Evolutionary conservation across 2,113 vertebrate genomes (phyloP), one percentile per base, ranked within the genome.

Genomic region (Formicarius rufipectus): DNA sequence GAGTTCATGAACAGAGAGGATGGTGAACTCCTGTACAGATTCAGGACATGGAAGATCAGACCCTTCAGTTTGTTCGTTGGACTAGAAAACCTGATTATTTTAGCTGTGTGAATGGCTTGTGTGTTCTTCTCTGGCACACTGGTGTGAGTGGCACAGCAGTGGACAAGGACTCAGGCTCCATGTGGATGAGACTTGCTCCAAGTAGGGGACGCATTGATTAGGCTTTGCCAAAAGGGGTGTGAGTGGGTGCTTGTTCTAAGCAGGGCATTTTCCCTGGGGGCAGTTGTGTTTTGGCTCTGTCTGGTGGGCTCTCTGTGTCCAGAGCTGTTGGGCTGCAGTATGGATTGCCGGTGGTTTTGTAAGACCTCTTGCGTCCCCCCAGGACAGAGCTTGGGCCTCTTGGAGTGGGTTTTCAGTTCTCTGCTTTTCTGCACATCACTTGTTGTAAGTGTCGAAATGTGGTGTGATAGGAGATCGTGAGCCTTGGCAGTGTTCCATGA

Each of bases 31-130:
- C 45, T 72, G 15, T 27, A 21, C 2, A 1, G 28, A 45, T 77
- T 73, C 74, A 71, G 72, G 83, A 64, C 14, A 10, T 12, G 56
- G 74, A 82, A 84, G 77, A 76, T 84, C 37, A 64, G 49, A 78
- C 68, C 81, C 84, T 94, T 95, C 81, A 83, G 53, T 89, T 84
- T 92, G 71, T 45, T 87, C 16, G 15, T 0, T 3, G n/a, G 73
- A 18, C 53, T 79, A 42, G 89, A 93, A 93, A 93, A 95, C 56
- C 23, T 81, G 35, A 68, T 95, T 95, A 86, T 85, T 92, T 86
- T 68, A 82, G 64, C 53, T 37, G 10, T 68, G 33, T 79, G 60
- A 79, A 66, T 80, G 63, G 50, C 28, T 88, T 58, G 37, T 73
- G 25, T 60, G 24, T 42, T 66, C 69, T 75, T 27, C 23, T 30